Conservation (phyloP, 2,888 invertebrate species). For the Andrena minutula region DNA sequence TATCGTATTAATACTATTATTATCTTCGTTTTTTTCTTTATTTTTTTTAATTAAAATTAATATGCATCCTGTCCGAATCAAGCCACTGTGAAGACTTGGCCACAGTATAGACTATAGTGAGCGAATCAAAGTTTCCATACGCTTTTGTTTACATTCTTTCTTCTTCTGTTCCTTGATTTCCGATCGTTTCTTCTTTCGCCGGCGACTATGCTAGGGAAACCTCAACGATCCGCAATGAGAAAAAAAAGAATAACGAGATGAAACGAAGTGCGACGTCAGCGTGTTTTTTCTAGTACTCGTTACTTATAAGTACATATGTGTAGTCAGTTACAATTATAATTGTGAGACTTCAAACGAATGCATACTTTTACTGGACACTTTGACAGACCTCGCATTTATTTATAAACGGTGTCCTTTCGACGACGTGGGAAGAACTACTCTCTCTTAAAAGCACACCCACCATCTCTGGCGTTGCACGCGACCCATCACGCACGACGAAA, state of each 20-base stretch:
- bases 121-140: slow-evolving; percentile 48
- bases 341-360: slow-evolving; percentile 48
- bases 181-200: slow-evolving; percentile 51
- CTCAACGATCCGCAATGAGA: slow-evolving; percentile 49
- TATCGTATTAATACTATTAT: slow-evolving; percentile 59
- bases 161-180: slow-evolving; percentile 32
- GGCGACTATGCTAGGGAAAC: slow-evolving; percentile 66
- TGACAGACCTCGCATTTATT: slow-evolving; percentile 71
- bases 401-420: slow-evolving; percentile 55
- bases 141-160: slow-evolving; percentile 9
- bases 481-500: slow-evolving; percentile 7
- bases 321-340: slow-evolving; percentile 60
- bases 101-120: slow-evolving; percentile 53
- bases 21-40: slow-evolving; percentile 32
- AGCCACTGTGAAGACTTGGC: slow-evolving; percentile 61
- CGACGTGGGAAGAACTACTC: slow-evolving; percentile 16
- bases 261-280: slow-evolving; percentile 53
- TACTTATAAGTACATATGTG: slow-evolving; percentile 56
- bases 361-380: slow-evolving; percentile 65
- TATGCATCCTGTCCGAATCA: slow-evolving; percentile 56
- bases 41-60: slow-evolving; percentile 56
- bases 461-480: slow-evolving; percentile 44
- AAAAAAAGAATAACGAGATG: slow-evolving; percentile 35
- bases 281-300: slow-evolving; percentile 49
- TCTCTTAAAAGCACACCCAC: slow-evolving; percentile 44